Conservation (phyloP, 2,113 vertebrate genomes). For the Siniperca chuatsi region DNA sequence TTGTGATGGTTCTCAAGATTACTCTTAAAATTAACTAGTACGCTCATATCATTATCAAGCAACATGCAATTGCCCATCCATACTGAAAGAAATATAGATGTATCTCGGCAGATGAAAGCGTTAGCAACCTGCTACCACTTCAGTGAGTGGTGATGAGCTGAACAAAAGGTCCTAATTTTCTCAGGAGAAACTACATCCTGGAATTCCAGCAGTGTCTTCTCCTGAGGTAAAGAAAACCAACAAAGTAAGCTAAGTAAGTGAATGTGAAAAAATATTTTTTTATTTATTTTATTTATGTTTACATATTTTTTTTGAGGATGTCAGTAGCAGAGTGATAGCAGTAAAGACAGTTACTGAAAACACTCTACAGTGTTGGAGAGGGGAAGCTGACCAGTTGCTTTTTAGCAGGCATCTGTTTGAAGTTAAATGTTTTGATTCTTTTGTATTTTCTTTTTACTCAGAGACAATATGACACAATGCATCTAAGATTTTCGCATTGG, state of each 20-base stretch:
- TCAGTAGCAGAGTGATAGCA: conserved; percentile 66
- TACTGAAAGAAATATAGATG: conserved; percentile 56
- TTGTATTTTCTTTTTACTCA: conserved; percentile 71
- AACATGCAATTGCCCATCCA: conserved; percentile 52
- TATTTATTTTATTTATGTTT: conserved; percentile 76
- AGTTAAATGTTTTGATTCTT: conserved; percentile 55
- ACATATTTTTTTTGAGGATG: conserved; percentile 74
- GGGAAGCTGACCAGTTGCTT: conserved; percentile 43
- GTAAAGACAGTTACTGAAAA: conserved; percentile 36
- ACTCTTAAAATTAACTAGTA: conserved; percentile 58
- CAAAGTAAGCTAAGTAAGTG: conserved; percentile 83
- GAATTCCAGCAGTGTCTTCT: conserved; percentile 66
- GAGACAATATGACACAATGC: conserved; percentile 71
- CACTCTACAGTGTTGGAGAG: conserved; percentile 43
- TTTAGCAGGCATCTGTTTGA: conserved; percentile 43
- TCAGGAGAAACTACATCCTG: conserved; percentile 55
- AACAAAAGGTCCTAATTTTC: conserved; percentile 60
- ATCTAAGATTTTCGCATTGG: conserved; percentile 63
- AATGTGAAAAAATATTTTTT: conserved; percentile 86
- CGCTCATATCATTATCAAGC: conserved; percentile 62
- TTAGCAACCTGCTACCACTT: conserved; percentile 55
- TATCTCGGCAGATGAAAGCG: conserved; percentile 58
- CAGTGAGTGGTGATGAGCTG: conserved; percentile 38
- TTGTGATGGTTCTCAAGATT: conserved; percentile 57
- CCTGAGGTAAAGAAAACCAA: conserved; percentile 77